These are phyloP conservation scores for Pocillopora grandis DNA, from an alignment of 92 coral and sea anemone genomes.

Conservation along the genomic window DNA sequence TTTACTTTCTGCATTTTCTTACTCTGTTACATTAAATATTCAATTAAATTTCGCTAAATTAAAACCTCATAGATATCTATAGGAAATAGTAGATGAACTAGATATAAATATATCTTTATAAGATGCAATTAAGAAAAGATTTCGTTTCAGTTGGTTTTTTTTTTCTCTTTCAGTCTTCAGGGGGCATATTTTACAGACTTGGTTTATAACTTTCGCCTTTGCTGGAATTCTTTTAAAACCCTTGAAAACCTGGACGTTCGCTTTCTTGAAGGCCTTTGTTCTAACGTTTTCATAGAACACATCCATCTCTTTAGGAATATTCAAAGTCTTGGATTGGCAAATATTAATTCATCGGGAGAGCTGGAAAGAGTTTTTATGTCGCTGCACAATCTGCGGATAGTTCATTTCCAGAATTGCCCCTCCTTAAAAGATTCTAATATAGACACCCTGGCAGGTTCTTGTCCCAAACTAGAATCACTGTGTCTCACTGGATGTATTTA, in stretches of 20 bases:
- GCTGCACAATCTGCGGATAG: constrained; percentile 52
- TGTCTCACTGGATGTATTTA: constrained; percentile 72
- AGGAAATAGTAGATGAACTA: too few relatives aligned
- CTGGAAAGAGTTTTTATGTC: constrained; percentile 40
- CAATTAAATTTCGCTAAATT: too few relatives aligned
- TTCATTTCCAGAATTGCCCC: constrained; percentile 79
- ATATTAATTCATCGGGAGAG: constrained; percentile 51
- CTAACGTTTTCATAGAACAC: constrained; percentile 41
- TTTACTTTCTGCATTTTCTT: too few relatives aligned
- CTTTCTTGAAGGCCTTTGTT: constrained; percentile 58
- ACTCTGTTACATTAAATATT: too few relatives aligned
- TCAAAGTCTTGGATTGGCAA: constrained; percentile 64
- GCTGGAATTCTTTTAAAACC: constrained; percentile 9
- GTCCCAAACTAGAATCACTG: constrained; percentile 66
- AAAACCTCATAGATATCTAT: too few relatives aligned
- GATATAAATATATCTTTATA: too few relatives aligned
- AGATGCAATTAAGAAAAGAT: not conserved
- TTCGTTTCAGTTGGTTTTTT: not conserved
- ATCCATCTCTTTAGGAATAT: constrained; percentile 54
- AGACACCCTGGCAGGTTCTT: constrained; percentile 44
- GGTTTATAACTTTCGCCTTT: constrained; percentile 7
- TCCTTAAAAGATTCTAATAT: constrained; percentile 61
- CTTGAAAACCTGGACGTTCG: constrained; percentile 71
- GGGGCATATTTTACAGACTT: constrained; percentile 57
- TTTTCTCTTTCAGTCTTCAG: constrained; percentile 54